A percentile compares a stretch with the other conserved stretches of the same genome.
Conservation (phyloP, 2,113 vertebrate species). For the Ptilorrhoa leucosticta region DNA sequence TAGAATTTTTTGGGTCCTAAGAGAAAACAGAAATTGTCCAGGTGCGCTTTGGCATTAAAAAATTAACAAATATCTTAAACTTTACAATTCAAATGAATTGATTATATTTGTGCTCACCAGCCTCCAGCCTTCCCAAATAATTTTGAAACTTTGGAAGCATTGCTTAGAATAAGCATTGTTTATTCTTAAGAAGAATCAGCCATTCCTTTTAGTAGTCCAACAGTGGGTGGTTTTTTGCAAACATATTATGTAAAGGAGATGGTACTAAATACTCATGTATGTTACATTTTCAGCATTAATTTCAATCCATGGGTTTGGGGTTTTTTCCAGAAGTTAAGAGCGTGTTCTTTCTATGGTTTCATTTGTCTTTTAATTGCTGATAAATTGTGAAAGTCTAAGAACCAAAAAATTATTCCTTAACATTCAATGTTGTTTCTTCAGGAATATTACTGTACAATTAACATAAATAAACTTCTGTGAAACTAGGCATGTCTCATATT, state of each 20-base stretch:
- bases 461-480: neutral
- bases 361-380: neutral
- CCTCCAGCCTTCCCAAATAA: neutral
- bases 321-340: neutral
- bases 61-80: neutral
- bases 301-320: neutral
- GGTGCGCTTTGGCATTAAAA: neutral
- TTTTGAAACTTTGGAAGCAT: neutral
- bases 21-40: neutral
- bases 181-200: neutral
- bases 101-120: neutral
- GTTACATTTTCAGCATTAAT: neutral
- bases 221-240: neutral
- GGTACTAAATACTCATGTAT: neutral
- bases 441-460: neutral
- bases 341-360: neutral
- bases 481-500: neutral
- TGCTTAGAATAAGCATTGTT: too few relatives aligned
- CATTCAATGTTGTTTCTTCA: neutral
- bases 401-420: neutral
- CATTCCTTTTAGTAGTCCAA: neutral
- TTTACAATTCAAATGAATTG: neutral
- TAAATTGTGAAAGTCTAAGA: neutral
- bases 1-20: neutral
- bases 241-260: neutral